Percentiles rank a stretch among this genome's conserved stretches.
phyloP scores from a whole-genome alignment of 64 coral and sea anemone species.

The Dendrophyllia cribrosa region DNA sequence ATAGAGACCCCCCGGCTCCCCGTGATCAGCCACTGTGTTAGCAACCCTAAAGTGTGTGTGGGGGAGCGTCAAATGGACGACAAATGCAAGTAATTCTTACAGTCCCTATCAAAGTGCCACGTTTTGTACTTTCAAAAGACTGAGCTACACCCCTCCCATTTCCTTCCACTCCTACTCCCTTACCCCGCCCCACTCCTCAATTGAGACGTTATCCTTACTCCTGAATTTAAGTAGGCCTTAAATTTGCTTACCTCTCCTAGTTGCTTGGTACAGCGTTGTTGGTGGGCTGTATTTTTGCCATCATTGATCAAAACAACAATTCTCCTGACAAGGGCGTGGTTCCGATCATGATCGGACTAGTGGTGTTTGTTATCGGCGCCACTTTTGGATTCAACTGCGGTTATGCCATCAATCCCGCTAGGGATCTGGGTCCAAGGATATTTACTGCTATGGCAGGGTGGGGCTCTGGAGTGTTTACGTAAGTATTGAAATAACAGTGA shows the following conservation, averaged over 20 bases:
- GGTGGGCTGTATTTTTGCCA: slow-evolving; percentile 62
- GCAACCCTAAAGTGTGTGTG: no score
- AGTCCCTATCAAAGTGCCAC: no score
- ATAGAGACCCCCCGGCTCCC: no score
- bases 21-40: no score
- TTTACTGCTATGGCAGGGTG: slow-evolving; percentile 68
- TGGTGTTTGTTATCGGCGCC: slow-evolving; percentile 73
- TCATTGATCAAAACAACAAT: slow-evolving; percentile 73
- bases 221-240: no score
- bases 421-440: slow-evolving; percentile 67
- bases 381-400: slow-evolving; percentile 74
- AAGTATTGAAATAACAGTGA: neutral
- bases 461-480: slow-evolving; percentile 70
- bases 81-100: no score
- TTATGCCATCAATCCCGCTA: slow-evolving; percentile 71
- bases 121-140: no score
- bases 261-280: slow-evolving; percentile 50
- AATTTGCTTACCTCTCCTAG: neutral
- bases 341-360: slow-evolving; percentile 57
- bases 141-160: no score
- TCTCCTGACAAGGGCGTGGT: slow-evolving; percentile 46
- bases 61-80: no score
- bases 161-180: no score
- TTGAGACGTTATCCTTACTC: no score
- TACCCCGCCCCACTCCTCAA: no score